A percentile compares a stretch with the other conserved stretches of the same genome.
Evolutionary conservation across 2,797 vertebrate species (phyloP).

Genomic region (Calcarius lapponicus): DNA sequence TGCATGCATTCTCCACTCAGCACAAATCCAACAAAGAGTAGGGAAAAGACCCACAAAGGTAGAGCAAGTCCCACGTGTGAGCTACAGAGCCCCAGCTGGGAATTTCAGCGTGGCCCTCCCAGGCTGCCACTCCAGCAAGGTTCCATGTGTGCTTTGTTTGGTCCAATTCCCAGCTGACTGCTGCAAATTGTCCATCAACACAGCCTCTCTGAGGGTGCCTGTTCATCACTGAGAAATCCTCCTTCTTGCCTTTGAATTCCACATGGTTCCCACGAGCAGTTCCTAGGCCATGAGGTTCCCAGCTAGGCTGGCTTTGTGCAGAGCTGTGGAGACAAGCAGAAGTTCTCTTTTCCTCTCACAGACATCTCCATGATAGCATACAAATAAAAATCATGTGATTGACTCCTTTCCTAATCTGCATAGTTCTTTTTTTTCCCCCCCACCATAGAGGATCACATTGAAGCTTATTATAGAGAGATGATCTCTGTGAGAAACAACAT

Average conservation of each 20-base stretch:
- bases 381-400: conserved; percentile 43
- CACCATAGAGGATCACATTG: conserved; percentile 5
- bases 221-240: background rate
- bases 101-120: background rate
- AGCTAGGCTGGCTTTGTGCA: background rate
- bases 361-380: conserved; percentile 4
- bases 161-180: conserved; percentile 4
- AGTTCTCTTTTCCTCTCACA: conserved; percentile 39
- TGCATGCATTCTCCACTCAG: background rate
- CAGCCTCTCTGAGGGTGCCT: background rate
- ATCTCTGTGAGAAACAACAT: conserved; percentile 55
- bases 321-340: conserved; percentile 6
- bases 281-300: background rate
- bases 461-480: conserved; percentile 52
- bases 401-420: conserved; percentile 22
- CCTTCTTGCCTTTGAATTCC: background rate
- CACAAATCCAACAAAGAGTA: background rate
- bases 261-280: background rate
- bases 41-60: background rate
- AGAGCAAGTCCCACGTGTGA: background rate
- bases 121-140: background rate
- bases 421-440: background rate
- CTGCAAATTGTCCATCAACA: background rate
- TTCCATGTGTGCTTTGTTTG: background rate
- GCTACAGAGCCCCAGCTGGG: background rate